Evolutionary conservation across 2,113 vertebrate genomes (phyloP).

Genomic region (Notothenia rossii): DNA sequence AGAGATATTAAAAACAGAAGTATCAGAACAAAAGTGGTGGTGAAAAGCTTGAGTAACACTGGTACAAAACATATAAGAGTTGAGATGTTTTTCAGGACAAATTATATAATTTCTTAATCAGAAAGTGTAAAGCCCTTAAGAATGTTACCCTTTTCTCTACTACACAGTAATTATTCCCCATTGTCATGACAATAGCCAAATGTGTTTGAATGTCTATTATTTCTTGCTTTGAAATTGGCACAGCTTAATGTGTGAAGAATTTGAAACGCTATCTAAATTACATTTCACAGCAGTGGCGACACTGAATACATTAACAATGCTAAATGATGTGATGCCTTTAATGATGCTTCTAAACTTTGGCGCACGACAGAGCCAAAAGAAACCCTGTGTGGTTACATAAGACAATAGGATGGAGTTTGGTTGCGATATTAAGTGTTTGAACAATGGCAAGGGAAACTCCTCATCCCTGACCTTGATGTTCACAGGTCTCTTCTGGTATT

Average conservation of each 20-base stretch:
- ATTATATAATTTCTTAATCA: slow-evolving; percentile 14
- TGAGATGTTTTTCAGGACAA: slow-evolving; percentile 36
- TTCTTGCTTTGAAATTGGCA: slow-evolving; percentile 58
- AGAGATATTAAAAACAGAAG: slow-evolving; percentile 2
- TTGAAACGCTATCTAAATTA: slow-evolving; percentile 53
- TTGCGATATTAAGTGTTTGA: slow-evolving; percentile 41
- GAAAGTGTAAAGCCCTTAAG: slow-evolving; percentile 28
- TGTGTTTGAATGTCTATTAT: slow-evolving; percentile 51
- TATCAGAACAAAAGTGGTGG: neutral
- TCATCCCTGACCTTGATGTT: slow-evolving; percentile 43
- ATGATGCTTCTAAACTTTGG: slow-evolving; percentile 51
- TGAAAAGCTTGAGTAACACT: slow-evolving; percentile 3
- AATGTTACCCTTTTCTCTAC: slow-evolving; percentile 27
- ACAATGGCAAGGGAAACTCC: slow-evolving; percentile 40
- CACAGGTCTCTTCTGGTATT: slow-evolving; percentile 36
- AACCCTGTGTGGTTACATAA: slow-evolving; percentile 5
- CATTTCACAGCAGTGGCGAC: slow-evolving; percentile 58
- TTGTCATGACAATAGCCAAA: slow-evolving; percentile 43
- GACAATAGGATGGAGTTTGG: slow-evolving; percentile 18
- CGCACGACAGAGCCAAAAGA: neutral
- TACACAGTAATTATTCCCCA: slow-evolving; percentile 39
- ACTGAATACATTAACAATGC: slow-evolving; percentile 65
- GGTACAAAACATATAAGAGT: neutral
- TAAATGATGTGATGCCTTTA: slow-evolving; percentile 51
- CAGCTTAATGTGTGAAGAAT: slow-evolving; percentile 55